A percentile compares a stretch with the other conserved stretches of the same genome.
phyloP scores from a whole-genome alignment of 2,113 vertebrate genomes.

The Takifugu bimaculatus region DNA sequence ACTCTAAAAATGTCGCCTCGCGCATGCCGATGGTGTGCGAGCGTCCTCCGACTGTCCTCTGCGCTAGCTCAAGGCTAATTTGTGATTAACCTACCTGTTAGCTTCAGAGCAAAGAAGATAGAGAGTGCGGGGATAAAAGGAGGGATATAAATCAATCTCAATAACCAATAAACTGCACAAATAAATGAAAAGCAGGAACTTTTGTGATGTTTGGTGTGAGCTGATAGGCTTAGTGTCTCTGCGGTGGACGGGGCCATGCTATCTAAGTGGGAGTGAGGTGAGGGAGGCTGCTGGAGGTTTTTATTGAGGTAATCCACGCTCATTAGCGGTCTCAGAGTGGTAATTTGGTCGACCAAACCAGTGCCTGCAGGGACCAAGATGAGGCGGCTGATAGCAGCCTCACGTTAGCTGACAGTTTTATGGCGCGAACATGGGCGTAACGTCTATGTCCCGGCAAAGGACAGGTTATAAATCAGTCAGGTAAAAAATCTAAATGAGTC shows the following conservation, averaged over 20 bases:
- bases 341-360: slow-evolving; percentile 34
- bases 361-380: slow-evolving; percentile 18
- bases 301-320: slow-evolving; percentile 30
- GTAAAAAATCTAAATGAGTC: neutral
- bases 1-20: slow-evolving; percentile 47
- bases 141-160: too few species aligned
- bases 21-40: slow-evolving; percentile 19
- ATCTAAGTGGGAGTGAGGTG: slow-evolving; percentile 27
- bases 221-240: slow-evolving; percentile 20
- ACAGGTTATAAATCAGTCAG: slow-evolving; percentile 7
- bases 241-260: slow-evolving; percentile 25
- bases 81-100: slow-evolving; percentile 19
- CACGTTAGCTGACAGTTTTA: slow-evolving; percentile 31
- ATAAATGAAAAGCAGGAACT: neutral
- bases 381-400: slow-evolving; percentile 26
- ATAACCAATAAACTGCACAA: too few species aligned
- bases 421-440: slow-evolving; percentile 16
- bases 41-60: slow-evolving; percentile 43
- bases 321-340: slow-evolving; percentile 28
- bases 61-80: slow-evolving; percentile 15
- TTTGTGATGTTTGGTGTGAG: neutral
- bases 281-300: slow-evolving; percentile 24
- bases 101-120: neutral
- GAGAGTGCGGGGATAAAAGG: neutral
- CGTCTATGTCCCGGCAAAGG: slow-evolving; percentile 1